These are phyloP conservation scores for Acleris emargana DNA, from an alignment of 2,888 invertebrate species.

Conservation along the genomic window DNA sequence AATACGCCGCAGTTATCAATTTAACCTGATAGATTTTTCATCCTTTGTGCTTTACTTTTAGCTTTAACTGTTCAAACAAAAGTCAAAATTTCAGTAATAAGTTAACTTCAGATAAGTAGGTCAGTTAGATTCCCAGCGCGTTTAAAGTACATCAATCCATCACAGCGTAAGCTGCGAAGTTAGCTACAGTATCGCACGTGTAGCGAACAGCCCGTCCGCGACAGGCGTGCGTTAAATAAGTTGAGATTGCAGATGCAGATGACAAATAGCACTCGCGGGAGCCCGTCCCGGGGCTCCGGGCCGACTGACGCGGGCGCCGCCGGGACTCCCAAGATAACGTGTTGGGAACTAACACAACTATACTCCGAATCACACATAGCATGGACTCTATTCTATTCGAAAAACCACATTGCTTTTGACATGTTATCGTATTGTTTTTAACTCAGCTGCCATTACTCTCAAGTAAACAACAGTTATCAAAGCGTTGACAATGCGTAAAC, in stretches of 20 bases:
- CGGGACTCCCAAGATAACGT: neutral
- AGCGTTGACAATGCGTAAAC: too few relatives aligned
- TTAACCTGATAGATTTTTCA: too few relatives aligned
- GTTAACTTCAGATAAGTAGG: neutral
- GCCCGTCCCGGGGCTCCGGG: conserved; percentile 37
- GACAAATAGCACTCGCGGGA: conserved; percentile 50
- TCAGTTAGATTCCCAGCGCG: neutral
- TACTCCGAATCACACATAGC: too few relatives aligned
- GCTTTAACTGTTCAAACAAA: too few relatives aligned
- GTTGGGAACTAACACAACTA: conserved; percentile 15
- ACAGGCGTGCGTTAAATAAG: conserved; percentile 46
- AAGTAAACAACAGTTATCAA: too few relatives aligned
- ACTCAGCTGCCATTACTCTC: too few relatives aligned
- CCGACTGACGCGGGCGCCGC: too few relatives aligned
- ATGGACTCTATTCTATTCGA: too few relatives aligned
- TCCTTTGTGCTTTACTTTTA: too few relatives aligned
- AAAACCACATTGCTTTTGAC: too few relatives aligned
- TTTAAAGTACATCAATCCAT: conserved; percentile 4
- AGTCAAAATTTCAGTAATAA: neutral
- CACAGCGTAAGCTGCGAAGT: neutral
- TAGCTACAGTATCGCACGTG: conserved; percentile 4
- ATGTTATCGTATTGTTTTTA: too few relatives aligned
- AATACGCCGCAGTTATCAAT: too few relatives aligned
- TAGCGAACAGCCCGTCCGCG: conserved; percentile 10
- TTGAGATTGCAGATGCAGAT: conserved; percentile 53